phyloP scores from a whole-genome alignment of 2,888 invertebrate species.

The Tribolium freemani region DNA sequence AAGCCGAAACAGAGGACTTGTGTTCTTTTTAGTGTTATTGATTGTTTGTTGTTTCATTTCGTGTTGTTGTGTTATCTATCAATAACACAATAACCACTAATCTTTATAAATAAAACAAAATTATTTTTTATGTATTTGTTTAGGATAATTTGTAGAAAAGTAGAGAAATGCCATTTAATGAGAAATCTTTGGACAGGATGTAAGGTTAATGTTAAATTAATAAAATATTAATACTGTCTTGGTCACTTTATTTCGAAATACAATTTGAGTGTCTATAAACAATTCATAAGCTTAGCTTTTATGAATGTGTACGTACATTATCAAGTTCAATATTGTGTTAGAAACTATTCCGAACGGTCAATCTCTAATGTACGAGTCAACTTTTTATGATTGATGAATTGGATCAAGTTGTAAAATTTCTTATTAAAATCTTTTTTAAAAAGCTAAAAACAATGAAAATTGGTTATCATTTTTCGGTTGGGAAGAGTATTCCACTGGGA shows the following conservation, averaged over 20 bases:
- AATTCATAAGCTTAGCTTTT: not conserved
- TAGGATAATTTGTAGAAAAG: too few species aligned
- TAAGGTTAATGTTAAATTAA: not conserved
- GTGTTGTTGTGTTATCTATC: too few species aligned
- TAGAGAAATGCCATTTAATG: too few species aligned
- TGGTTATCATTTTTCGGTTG: not conserved
- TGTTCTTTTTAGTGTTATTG: too few species aligned
- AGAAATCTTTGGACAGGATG: not conserved
- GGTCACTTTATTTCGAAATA: not conserved
- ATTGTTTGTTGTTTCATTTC: too few species aligned
- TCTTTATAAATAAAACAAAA: too few species aligned
- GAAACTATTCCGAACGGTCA: not conserved
- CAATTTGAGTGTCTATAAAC: not conserved
- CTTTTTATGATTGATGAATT: constrained; percentile 9
- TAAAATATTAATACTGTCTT: not conserved
- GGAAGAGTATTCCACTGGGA: not conserved
- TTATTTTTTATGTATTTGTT: too few species aligned
- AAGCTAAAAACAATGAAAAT: not conserved
- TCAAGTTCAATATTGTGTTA: constrained; percentile 1
- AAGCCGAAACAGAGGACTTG: too few species aligned
- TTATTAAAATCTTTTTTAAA: not conserved
- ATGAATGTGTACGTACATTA: not conserved
- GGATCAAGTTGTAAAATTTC: not conserved
- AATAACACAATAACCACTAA: too few species aligned
- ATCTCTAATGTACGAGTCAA: constrained; percentile 1